Evolutionary conservation across 2,113 vertebrate species (phyloP).

Genomic region (Talpa occidentalis): DNA sequence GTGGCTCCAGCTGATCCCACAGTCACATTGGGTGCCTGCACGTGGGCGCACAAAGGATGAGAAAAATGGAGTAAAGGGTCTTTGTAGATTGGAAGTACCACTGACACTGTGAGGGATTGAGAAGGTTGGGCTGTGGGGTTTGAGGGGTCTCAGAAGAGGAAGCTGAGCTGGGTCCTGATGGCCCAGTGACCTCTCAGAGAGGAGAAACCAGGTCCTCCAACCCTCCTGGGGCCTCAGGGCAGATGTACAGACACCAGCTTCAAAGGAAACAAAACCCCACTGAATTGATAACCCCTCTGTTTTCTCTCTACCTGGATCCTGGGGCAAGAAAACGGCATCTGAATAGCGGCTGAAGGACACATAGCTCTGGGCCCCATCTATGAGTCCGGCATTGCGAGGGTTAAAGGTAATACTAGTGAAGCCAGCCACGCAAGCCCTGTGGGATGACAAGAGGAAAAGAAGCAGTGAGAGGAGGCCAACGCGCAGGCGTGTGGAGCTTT

Average conservation of each 20-base stretch:
- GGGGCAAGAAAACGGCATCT: conserved; percentile 73
- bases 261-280: neutral
- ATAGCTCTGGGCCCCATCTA: conserved; percentile 79
- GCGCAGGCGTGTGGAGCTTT: accelerated
- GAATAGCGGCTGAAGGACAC: conserved; percentile 84
- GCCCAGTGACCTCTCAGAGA: neutral
- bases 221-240: no score
- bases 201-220: neutral
- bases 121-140: accelerated
- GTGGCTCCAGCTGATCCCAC: neutral
- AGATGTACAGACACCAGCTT: neutral
- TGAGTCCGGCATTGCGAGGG: neutral
- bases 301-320: conserved; percentile 86
- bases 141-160: neutral
- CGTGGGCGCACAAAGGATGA: neutral
- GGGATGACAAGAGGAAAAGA: neutral
- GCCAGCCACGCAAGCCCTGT: conserved; percentile 86
- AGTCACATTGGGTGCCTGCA: neutral
- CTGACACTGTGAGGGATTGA: no score
- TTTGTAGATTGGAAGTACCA: neutral
- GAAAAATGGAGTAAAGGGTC: neutral
- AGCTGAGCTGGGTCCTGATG: neutral
- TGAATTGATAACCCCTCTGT: accelerated
- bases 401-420: conserved; percentile 85
- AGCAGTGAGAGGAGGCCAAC: accelerated